Conservation (phyloP, 1,140 invertebrate genomes). For the Propsilocerus akamusi region DNA sequence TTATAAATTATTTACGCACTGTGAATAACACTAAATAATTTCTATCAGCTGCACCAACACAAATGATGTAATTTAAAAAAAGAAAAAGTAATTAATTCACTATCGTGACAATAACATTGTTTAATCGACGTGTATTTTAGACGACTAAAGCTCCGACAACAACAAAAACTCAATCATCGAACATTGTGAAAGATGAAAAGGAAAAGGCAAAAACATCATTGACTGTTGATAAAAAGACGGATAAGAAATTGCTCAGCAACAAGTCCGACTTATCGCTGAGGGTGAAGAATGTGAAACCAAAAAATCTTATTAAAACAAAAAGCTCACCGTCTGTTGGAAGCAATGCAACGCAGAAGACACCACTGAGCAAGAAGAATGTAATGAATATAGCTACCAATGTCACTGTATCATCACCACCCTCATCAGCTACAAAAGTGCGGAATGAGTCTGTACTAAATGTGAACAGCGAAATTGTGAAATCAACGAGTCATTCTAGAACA, state of each 20-base stretch:
- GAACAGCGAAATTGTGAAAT: background rate
- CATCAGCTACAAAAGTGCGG: conserved; percentile 11
- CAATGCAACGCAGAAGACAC: background rate
- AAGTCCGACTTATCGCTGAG: background rate
- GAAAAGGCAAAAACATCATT: background rate
- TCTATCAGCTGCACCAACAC: too few relatives aligned
- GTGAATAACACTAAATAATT: too few relatives aligned
- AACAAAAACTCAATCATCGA: too few relatives aligned
- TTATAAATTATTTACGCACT: too few relatives aligned
- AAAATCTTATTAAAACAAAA: background rate
- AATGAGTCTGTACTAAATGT: background rate
- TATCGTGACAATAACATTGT: too few relatives aligned
- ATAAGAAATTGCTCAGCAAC: background rate
- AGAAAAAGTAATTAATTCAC: too few relatives aligned
- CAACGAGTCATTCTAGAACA: conserved; percentile 4
- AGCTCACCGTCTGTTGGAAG: background rate
- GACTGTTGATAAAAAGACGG: background rate
- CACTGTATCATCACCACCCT: conserved; percentile 21
- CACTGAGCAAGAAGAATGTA: conserved; percentile 16
- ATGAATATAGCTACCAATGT: conserved; percentile 21
- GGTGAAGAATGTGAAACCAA: background rate
- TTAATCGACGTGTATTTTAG: too few relatives aligned
- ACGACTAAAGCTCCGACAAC: too few relatives aligned
- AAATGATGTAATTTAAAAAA: too few relatives aligned
- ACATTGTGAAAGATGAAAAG: background rate